Percentiles rank a stretch among this genome's conserved stretches.
phyloP scores from a whole-genome alignment of 2,797 vertebrate species.

The Phataginus tricuspis region DNA sequence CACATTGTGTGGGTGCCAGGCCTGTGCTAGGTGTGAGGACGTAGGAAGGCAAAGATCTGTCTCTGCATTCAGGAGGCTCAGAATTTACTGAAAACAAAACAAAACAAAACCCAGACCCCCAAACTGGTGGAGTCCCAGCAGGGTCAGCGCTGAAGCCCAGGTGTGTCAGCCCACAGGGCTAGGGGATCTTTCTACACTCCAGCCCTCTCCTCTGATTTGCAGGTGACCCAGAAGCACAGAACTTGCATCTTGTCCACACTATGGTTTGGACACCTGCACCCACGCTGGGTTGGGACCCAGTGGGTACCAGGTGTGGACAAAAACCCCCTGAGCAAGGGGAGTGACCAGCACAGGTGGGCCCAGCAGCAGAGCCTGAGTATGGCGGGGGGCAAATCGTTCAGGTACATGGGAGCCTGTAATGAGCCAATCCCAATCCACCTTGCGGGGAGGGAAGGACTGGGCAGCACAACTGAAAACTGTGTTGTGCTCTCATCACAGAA shows the following conservation, averaged over 20 bases:
- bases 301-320: not conserved
- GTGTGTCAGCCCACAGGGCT: not conserved
- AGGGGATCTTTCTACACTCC: not conserved
- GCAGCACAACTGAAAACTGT: not conserved
- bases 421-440: not conserved
- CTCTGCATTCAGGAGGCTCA: constrained; percentile 26
- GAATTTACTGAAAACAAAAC: constrained; percentile 17
- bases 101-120: not conserved
- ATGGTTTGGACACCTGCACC: not conserved
- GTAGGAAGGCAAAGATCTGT: not conserved
- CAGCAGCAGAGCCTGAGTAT: not conserved
- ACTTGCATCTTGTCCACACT: not conserved
- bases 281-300: not conserved
- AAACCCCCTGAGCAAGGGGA: not conserved
- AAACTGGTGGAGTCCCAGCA: not conserved
- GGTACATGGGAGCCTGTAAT: not conserved
- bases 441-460: not conserved
- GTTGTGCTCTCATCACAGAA: constrained; percentile 75
- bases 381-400: not conserved
- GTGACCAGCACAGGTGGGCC: not conserved
- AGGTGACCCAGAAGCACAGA: not conserved
- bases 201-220: not conserved
- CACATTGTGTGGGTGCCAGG: not conserved
- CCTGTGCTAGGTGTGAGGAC: constrained; percentile 1
- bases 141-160: not conserved